phyloP scores from a whole-genome alignment of 1,140 invertebrate genomes.

The Drosophila repletoides region DNA sequence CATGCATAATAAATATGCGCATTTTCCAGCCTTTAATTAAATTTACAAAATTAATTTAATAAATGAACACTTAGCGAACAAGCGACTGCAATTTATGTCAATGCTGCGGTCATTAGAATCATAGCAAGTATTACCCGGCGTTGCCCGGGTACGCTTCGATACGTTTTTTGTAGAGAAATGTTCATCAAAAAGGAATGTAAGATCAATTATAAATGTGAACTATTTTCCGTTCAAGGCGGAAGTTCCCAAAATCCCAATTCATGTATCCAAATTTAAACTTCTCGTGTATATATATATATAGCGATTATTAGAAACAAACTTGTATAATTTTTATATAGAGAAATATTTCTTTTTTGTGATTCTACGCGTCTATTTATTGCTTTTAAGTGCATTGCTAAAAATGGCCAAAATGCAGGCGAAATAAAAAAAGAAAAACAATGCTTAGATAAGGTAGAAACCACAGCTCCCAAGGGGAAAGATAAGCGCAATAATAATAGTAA shows the following conservation, averaged over 20 bases:
- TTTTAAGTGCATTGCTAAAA: slow-evolving; percentile 11
- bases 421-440: not conserved
- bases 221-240: too few relatives aligned
- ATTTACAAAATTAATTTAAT: slow-evolving; percentile 32
- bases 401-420: slow-evolving; percentile 16
- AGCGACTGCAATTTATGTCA: too few relatives aligned
- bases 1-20: slow-evolving; percentile 20
- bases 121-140: too few relatives aligned
- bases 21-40: slow-evolving; percentile 40
- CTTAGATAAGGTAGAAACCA: slow-evolving; percentile 27
- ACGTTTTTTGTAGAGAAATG: too few relatives aligned
- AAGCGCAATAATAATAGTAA: not conserved
- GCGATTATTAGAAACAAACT: too few relatives aligned
- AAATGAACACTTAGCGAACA: not conserved
- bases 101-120: too few relatives aligned
- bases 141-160: too few relatives aligned
- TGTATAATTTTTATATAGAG: not conserved
- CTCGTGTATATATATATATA: too few relatives aligned
- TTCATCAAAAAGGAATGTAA: too few relatives aligned
- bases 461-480: not conserved
- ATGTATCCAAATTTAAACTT: too few relatives aligned
- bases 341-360: slow-evolving; percentile 14
- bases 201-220: too few relatives aligned
- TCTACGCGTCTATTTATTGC: slow-evolving; percentile 17
- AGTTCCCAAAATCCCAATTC: too few relatives aligned